These are phyloP conservation scores for Ormyrus rosae DNA, from an alignment of 2,888 invertebrate species.

Conservation along the genomic window DNA sequence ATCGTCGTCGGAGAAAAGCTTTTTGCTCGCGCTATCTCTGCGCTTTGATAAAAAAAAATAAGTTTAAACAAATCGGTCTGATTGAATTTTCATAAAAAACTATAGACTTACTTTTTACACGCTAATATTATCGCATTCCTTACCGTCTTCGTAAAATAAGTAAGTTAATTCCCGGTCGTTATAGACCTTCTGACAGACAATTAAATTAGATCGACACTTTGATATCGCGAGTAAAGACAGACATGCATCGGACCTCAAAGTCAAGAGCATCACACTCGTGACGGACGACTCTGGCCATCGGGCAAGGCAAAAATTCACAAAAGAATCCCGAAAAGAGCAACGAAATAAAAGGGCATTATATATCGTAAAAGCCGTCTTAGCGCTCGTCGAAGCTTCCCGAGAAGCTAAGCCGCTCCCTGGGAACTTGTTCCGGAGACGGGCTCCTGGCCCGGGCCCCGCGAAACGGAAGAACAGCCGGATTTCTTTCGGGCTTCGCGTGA, in stretches of 20 bases:
- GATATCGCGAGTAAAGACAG: no score
- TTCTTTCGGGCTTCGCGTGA: constrained; percentile 9
- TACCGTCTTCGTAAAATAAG: no score
- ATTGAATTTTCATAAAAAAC: no score
- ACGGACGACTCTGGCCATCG: not conserved
- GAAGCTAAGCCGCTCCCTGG: constrained; percentile 2
- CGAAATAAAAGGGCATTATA: constrained; percentile 4
- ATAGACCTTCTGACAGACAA: no score
- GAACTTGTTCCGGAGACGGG: constrained; percentile 39
- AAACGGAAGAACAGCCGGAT: constrained; percentile 31
- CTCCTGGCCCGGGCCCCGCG: not conserved
- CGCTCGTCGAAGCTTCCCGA: no score
- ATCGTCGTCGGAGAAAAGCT: no score
- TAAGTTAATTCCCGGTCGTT: no score
- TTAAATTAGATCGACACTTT: no score
- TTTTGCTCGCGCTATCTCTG: not conserved
- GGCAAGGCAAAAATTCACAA: not conserved
- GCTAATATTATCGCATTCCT: no score
- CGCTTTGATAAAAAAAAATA: not conserved
- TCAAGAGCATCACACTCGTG: not conserved
- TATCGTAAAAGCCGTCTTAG: not conserved
- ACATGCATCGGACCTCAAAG: no score
- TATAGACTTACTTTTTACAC: no score
- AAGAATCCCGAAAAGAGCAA: constrained; percentile 1
- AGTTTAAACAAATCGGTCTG: no score